Percentiles rank a stretch among this genome's conserved stretches.
Evolutionary conservation across 2,797 vertebrate species (phyloP).

Genomic region (Chanos chanos): DNA sequence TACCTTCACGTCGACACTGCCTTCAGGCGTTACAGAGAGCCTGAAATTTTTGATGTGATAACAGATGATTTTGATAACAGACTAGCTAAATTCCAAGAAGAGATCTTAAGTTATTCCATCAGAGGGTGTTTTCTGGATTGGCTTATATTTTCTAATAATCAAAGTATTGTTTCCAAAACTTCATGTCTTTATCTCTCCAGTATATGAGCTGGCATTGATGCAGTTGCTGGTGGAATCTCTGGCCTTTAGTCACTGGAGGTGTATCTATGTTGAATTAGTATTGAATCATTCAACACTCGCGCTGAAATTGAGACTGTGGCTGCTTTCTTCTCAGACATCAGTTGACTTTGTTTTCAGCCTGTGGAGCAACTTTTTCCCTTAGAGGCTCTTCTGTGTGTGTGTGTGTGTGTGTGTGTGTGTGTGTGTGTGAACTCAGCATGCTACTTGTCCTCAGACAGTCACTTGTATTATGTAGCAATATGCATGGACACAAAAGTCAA

Average conservation of each 20-base stretch:
- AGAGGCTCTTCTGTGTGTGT: slow-evolving; percentile 33
- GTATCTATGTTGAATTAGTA: slow-evolving; percentile 53
- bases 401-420: slow-evolving; percentile 25
- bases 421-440: slow-evolving; percentile 23
- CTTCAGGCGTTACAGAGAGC: too few relatives aligned
- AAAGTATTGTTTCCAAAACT: too few relatives aligned
- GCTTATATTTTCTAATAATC: too few relatives aligned
- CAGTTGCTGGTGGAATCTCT: too few relatives aligned
- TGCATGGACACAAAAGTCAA: slow-evolving; percentile 27
- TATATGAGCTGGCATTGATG: too few relatives aligned
- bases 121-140: too few relatives aligned
- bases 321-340: slow-evolving; percentile 41
- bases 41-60: too few relatives aligned
- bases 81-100: too few relatives aligned
- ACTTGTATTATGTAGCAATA: background rate
- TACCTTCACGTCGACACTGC: slow-evolving; percentile 12
- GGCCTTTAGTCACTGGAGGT: slow-evolving; percentile 45
- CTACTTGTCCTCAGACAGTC: slow-evolving; percentile 10
- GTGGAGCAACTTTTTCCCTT: slow-evolving; percentile 23
- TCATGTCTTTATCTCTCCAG: too few relatives aligned
- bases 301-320: slow-evolving; percentile 50
- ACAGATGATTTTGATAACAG: too few relatives aligned
- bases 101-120: too few relatives aligned
- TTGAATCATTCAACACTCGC: slow-evolving; percentile 48
- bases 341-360: slow-evolving; percentile 34